A percentile compares a stretch with the other conserved stretches of the same genome.
These are phyloP conservation scores for Gonocerus acuteangulatus DNA, from an alignment of 2,888 invertebrate genomes.

Conservation along the genomic window DNA sequence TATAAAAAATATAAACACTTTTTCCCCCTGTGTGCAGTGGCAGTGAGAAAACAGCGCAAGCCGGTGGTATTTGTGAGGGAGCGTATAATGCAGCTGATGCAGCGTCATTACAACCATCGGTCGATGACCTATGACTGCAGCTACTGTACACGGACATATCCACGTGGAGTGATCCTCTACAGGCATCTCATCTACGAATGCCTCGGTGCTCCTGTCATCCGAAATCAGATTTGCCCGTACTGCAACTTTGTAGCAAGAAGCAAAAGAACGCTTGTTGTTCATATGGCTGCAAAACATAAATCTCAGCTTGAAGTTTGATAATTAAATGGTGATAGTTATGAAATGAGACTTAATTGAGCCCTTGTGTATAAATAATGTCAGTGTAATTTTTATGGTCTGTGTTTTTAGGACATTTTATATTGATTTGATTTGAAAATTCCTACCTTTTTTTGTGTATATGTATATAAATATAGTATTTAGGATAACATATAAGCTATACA, in stretches of 20 bases:
- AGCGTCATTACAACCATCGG: constrained; percentile 7
- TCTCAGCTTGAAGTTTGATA: constrained; percentile 7
- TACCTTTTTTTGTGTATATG: too few species aligned
- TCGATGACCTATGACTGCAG: constrained; percentile 1
- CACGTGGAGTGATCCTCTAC: constrained; percentile 13
- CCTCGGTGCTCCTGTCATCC: constrained; percentile 15
- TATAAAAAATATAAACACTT: neutral
- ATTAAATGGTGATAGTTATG: neutral
- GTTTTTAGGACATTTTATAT: neutral
- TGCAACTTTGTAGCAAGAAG: constrained; percentile 24
- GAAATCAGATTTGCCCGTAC: constrained; percentile 28
- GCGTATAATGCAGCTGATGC: constrained; percentile 11
- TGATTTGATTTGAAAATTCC: too few species aligned
- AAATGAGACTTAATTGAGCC: neutral
- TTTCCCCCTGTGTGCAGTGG: constrained; percentile 4
- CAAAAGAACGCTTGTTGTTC: constrained; percentile 29
- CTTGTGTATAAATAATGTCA: neutral
- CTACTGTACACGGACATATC: constrained; percentile 9
- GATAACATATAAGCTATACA: too few species aligned
- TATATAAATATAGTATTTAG: too few species aligned
- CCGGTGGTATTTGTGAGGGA: constrained; percentile 5
- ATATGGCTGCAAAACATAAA: constrained; percentile 20
- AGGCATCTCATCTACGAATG: constrained; percentile 23
- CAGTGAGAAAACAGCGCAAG: constrained; percentile 12
- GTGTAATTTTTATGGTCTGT: neutral